phyloP scores from a whole-genome alignment of 2,888 invertebrate species.

The Hirudinaria manillensis region DNA sequence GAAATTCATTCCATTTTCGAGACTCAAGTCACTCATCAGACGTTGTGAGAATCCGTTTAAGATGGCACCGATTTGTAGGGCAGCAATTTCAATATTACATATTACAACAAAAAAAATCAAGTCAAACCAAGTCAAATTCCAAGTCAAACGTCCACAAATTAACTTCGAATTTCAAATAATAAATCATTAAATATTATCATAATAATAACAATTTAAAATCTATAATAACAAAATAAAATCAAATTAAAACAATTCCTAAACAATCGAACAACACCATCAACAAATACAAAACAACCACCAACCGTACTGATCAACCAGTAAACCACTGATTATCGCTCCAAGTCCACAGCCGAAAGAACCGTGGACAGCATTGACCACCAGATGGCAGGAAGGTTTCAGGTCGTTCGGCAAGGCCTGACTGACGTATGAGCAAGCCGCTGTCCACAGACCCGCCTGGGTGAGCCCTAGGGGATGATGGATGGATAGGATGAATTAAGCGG shows the following conservation, averaged over 20 bases:
- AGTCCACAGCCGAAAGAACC: slow-evolving; percentile 12
- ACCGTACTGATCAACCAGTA: slow-evolving; percentile 28
- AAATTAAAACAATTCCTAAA: neutral
- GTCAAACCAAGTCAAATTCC: neutral
- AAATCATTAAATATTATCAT: neutral
- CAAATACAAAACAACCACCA: neutral
- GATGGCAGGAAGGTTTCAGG: slow-evolving; percentile 26
- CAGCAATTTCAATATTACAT: neutral
- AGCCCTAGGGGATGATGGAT: neutral
- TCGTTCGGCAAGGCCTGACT: slow-evolving; percentile 14
- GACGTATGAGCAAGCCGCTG: slow-evolving; percentile 26
- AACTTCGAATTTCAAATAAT: no score
- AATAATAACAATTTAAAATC: neutral
- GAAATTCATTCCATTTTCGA: no score
- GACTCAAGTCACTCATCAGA: no score
- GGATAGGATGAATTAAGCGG: neutral
- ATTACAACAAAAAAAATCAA: neutral
- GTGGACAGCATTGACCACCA: slow-evolving; percentile 25
- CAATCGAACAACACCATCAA: neutral
- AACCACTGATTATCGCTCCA: slow-evolving; percentile 16
- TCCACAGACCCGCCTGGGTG: slow-evolving; percentile 25
- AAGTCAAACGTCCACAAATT: no score
- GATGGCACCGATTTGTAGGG: no score
- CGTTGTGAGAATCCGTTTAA: no score
- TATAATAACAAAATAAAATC: neutral